These are phyloP conservation scores for Arge pagana DNA, from an alignment of 2,888 invertebrate genomes.

Conservation along the genomic window DNA sequence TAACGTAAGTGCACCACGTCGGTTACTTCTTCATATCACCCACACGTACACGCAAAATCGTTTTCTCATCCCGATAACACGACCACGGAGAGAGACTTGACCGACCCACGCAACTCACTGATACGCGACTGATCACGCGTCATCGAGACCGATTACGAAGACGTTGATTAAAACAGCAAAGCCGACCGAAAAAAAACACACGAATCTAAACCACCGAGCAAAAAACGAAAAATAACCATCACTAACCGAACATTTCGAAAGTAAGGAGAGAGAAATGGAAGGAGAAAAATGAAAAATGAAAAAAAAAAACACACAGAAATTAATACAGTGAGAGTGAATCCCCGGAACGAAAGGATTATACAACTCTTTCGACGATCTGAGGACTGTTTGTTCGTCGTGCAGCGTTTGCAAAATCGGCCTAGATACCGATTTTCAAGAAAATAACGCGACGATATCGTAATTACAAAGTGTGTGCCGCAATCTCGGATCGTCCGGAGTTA, in stretches of 20 bases:
- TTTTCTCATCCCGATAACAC: too few species aligned
- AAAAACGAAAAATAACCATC: neutral
- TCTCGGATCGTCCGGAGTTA: too few species aligned
- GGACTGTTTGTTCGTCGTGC: neutral
- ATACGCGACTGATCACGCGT: too few species aligned
- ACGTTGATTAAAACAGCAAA: too few species aligned
- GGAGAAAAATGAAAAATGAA: neutral
- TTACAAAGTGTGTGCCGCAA: constrained; percentile 18
- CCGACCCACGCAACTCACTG: neutral
- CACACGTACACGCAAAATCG: constrained; percentile 7
- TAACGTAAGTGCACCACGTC: constrained; percentile 82
- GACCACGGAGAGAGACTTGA: too few species aligned
- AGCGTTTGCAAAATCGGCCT: neutral
- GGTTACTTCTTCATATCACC: constrained; percentile 32
- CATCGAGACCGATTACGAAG: too few species aligned
- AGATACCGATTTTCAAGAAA: neutral
- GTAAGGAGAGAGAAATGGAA: neutral
- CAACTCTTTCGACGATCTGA: neutral
- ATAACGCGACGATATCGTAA: too few species aligned
- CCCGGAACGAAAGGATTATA: constrained; percentile 4
- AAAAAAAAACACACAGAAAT: neutral
- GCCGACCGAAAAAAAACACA: neutral
- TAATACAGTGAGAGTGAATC: constrained; percentile 11
- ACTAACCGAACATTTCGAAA: neutral
- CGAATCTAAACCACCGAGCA: neutral